Percentiles rank a stretch among this genome's conserved stretches.
phyloP scores from a whole-genome alignment of 2,797 vertebrate genomes.

The Darevskia nairensis region DNA sequence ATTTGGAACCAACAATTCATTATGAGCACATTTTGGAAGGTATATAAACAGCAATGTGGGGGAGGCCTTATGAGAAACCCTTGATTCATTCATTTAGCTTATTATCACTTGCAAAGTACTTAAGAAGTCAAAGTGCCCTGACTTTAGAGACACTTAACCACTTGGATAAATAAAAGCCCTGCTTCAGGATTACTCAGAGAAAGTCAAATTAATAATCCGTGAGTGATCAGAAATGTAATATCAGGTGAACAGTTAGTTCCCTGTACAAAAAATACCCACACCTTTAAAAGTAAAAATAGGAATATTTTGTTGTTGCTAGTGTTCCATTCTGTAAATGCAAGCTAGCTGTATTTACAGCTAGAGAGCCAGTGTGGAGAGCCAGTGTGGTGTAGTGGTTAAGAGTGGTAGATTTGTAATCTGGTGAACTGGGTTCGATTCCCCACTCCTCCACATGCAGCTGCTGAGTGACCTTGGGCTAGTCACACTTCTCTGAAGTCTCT shows the following conservation, averaged over 20 bases:
- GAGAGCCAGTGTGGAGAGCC: too few species aligned
- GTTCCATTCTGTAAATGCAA: neutral
- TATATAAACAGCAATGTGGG: neutral
- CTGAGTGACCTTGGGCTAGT: too few species aligned
- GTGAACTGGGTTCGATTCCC: too few species aligned
- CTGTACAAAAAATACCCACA: too few species aligned
- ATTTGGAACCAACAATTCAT: neutral
- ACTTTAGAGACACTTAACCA: neutral
- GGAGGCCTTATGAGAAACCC: neutral
- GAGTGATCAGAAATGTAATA: neutral
- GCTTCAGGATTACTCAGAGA: neutral
- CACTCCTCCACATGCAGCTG: too few species aligned
- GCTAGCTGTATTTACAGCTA: neutral
- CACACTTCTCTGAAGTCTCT: too few species aligned
- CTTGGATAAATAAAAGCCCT: neutral
- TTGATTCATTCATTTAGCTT: neutral
- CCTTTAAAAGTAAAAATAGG: neutral
- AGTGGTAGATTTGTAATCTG: too few species aligned
- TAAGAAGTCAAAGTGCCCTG: neutral
- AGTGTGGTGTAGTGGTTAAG: too few species aligned
- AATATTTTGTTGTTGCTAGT: neutral
- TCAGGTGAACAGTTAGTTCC: neutral
- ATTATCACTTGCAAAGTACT: neutral
- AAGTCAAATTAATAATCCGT: neutral
- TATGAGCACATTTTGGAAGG: neutral